Conservation (phyloP, 2,797 vertebrate species). For the Tokudaia tokunoshimensis region DNA sequence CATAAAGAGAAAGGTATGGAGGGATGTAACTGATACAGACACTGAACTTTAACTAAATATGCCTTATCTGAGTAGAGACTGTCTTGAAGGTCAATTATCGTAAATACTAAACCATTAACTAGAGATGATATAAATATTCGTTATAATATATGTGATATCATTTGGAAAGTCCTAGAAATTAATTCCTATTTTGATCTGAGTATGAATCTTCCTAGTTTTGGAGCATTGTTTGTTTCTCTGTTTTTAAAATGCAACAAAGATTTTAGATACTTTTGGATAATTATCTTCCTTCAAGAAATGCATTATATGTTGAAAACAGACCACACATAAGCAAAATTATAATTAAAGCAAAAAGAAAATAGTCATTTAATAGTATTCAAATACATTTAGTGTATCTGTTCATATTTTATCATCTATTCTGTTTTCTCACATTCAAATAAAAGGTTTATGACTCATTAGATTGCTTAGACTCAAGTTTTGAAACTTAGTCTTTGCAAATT, state of each 20-base stretch:
- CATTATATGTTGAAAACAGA: not conserved
- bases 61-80: not conserved
- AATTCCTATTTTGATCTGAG: not conserved
- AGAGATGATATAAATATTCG: slow-evolving; percentile 53
- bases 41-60: not conserved
- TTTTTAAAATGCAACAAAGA: not conserved
- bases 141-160: not conserved
- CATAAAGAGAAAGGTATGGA: not conserved
- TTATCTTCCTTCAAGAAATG: slow-evolving; percentile 5
- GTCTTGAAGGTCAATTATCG: slow-evolving; percentile 15
- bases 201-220: slow-evolving; percentile 26
- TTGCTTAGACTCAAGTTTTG: not conserved
- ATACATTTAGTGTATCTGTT: not conserved
- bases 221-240: not conserved
- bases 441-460: not conserved
- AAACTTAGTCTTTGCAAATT: not conserved
- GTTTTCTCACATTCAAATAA: slow-evolving; percentile 38
- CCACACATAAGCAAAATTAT: not conserved
- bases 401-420: not conserved
- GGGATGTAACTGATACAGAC: not conserved
- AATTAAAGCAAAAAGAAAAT: slow-evolving; percentile 17
- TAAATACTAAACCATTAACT: slow-evolving; percentile 13
- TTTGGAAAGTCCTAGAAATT: not conserved
- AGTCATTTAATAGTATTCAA: no score
- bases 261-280: slow-evolving; percentile 40